Evolutionary conservation across 2,797 vertebrate species (phyloP), one percentile per base, ranked within the genome.

Genomic region (Novumbra hubbsi): DNA sequence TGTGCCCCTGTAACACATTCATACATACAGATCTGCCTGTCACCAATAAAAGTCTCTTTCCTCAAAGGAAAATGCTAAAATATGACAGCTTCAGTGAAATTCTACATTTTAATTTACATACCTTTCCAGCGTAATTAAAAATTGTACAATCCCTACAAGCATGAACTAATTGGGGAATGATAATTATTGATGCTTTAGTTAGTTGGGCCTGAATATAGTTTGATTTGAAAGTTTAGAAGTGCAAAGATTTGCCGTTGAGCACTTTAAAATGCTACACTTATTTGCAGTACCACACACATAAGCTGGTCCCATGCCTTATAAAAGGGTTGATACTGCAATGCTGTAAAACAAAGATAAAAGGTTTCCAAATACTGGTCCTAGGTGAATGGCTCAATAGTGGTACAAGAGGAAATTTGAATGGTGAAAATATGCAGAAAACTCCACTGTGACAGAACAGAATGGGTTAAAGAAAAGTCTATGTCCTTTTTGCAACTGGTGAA

Each of bases 31-130:
- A 72, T 63, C 15, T 74, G 55, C 49, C 73, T 71, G 65, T 52
- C 62, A 50, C 79, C 52, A 17, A 28, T 86, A 88, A 90, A 92
- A 90, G 72, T 72, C 80, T 76, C 80, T 81, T 75, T 76, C 78
- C 72, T 81, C 81, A 80, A 84, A 80, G 72, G 72, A 91, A 85
- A 90, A 91, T 83, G 86, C 88, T 92, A 92, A 92, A 93, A 85
- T 88, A 84, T 88, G 81, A 87, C 86, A 83, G 83, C 87, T 87
- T 87, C 81, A 87, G 89, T 89, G 89, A 92, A 92, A 91, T 88
- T 84, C 87, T 88, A 90, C 86, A 90, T 85, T 91, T 89, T 90
- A 86, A 92, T 92, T 90, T 89, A 92, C 91, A 92, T 81, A 85
- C 85, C 86, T 85, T 85, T 88, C 83, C 87, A 88, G 88, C 85